These are phyloP conservation scores for Malacoctenus gilli DNA, from an alignment of 2,797 vertebrate genomes.

Conservation along the genomic window DNA sequence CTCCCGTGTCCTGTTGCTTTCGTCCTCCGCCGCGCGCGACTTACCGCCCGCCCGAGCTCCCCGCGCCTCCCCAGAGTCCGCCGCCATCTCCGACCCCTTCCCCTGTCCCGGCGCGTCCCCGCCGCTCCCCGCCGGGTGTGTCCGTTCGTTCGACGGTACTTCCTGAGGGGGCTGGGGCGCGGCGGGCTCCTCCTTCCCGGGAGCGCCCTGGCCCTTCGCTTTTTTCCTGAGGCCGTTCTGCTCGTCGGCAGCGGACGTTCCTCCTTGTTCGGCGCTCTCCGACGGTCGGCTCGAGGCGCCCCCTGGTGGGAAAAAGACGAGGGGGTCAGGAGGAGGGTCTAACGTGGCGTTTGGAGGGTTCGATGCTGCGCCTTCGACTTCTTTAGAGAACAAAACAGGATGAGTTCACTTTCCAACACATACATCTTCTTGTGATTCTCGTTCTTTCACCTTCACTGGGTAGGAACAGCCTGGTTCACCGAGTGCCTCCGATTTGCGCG, in stretches of 20 bases:
- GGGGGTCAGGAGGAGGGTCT: not conserved
- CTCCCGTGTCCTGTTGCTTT: conserved; percentile 52
- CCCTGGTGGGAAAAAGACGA: conserved; percentile 65
- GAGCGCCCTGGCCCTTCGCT: conserved; percentile 75
- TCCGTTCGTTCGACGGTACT: conserved; percentile 62
- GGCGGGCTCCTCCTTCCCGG: conserved; percentile 58
- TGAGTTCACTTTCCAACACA: not conserved
- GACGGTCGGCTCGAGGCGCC: conserved; percentile 68
- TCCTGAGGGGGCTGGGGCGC: conserved; percentile 65
- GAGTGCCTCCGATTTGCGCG: conserved; percentile 1
- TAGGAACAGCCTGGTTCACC: not conserved
- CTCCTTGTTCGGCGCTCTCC: conserved; percentile 73
- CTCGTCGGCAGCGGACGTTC: conserved; percentile 73
- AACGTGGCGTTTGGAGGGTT: too few relatives aligned
- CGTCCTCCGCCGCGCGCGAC: conserved; percentile 63
- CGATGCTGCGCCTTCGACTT: too few relatives aligned
- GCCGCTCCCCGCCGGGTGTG: conserved; percentile 59
- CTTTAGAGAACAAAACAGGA: too few relatives aligned
- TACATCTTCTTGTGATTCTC: not conserved
- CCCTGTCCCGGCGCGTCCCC: conserved; percentile 36
- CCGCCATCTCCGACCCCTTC: conserved; percentile 37
- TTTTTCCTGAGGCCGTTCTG: conserved; percentile 86
- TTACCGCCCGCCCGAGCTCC: conserved; percentile 50
- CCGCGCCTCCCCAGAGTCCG: conserved; percentile 12
- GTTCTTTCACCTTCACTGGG: conserved; percentile 6